Conservation (phyloP, 2,797 vertebrate species). For the Pseudochromis fuscus region DNA sequence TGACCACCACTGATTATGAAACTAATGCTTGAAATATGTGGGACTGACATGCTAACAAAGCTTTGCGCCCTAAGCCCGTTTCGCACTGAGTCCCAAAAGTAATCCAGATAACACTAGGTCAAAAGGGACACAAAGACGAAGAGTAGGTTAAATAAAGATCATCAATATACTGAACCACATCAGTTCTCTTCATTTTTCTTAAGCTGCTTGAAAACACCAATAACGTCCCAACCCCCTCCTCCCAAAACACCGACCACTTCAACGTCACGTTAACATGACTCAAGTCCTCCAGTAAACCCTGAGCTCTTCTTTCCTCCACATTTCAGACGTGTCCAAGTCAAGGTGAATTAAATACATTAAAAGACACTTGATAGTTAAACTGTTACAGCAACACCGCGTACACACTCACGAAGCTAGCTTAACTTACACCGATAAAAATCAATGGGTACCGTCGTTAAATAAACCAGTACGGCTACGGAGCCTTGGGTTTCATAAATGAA, state of each 20-base stretch:
- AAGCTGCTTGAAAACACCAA: too few relatives aligned
- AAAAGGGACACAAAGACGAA: too few relatives aligned
- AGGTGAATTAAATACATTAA: background rate
- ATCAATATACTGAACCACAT: too few relatives aligned
- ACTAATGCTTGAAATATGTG: too few relatives aligned
- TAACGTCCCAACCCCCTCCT: background rate
- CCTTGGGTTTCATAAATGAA: background rate
- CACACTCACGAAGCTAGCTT: background rate
- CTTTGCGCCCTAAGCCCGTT: too few relatives aligned
- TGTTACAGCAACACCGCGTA: rapidly evolving
- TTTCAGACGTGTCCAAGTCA: rapidly evolving
- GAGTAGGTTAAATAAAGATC: too few relatives aligned
- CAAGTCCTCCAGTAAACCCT: background rate
- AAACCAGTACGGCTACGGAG: background rate
- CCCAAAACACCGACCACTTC: background rate
- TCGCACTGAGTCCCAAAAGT: too few relatives aligned
- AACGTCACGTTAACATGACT: background rate
- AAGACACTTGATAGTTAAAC: rapidly evolving
- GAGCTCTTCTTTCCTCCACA: background rate
- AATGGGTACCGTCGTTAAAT: background rate
- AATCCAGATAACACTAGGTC: too few relatives aligned
- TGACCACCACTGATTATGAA: too few relatives aligned
- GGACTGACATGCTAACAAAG: too few relatives aligned
- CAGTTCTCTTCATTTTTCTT: too few relatives aligned
- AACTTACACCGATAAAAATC: background rate